A percentile compares a stretch with the other conserved stretches of the same genome.
phyloP scores from a whole-genome alignment of 2,113 vertebrate species.

The Gracilinanus agilis region DNA sequence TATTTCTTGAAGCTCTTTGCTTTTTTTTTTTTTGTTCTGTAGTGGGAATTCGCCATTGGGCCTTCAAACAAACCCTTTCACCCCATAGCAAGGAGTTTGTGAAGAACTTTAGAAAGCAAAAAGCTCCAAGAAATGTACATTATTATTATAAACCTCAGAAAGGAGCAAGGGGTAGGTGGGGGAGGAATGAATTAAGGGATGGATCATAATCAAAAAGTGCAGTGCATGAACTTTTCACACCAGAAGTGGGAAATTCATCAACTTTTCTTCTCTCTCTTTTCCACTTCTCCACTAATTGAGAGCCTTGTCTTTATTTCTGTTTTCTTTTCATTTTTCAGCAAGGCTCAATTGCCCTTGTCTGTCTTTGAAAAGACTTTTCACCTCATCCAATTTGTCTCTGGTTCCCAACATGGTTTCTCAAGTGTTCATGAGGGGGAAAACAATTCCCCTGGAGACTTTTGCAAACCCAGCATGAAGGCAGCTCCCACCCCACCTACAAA shows the following conservation, averaged over 20 bases:
- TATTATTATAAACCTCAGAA: constrained; percentile 52
- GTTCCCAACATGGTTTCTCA: constrained; percentile 16
- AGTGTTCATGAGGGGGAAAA: not conserved
- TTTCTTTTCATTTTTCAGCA: constrained; percentile 65
- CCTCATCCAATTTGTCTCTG: constrained; percentile 25
- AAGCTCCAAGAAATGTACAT: constrained; percentile 50
- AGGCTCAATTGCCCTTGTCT: constrained; percentile 64
- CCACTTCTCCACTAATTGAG: constrained; percentile 65
- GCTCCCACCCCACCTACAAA: not conserved
- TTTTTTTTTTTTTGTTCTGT: constrained; percentile 18
- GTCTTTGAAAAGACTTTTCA: constrained; percentile 63
- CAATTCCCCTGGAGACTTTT: not conserved
- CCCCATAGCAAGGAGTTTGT: constrained; percentile 19
- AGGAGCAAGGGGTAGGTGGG: constrained; percentile 47
- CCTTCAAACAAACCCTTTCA: not conserved
- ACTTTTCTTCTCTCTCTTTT: constrained; percentile 63
- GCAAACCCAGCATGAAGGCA: not conserved
- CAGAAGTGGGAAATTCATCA: constrained; percentile 70
- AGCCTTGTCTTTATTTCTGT: constrained; percentile 31
- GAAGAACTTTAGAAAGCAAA: constrained; percentile 21
- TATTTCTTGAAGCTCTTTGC: not conserved
- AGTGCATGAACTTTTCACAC: constrained; percentile 81
- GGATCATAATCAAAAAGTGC: constrained; percentile 61
- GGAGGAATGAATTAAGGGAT: constrained; percentile 71
- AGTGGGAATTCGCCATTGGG: not conserved